These are phyloP conservation scores for Lindbergichthys nudifrons DNA, from an alignment of 2,797 vertebrate species.

Conservation along the genomic window DNA sequence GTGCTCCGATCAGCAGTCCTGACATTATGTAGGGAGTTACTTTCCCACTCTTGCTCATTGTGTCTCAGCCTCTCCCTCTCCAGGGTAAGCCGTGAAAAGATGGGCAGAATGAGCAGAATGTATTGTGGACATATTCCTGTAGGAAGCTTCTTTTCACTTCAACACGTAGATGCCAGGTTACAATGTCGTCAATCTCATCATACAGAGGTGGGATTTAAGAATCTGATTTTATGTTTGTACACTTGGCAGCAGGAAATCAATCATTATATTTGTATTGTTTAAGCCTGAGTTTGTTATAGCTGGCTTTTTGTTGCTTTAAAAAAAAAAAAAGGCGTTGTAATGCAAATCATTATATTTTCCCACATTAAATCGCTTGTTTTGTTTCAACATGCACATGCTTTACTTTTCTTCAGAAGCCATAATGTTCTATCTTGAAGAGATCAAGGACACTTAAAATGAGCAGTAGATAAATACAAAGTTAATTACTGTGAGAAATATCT, in stretches of 20 bases:
- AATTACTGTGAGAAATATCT: background rate
- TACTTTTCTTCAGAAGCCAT: conserved; percentile 10
- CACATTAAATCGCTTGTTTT: background rate
- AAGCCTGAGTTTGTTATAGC: background rate
- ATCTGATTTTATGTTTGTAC: conserved; percentile 14
- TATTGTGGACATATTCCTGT: conserved; percentile 66
- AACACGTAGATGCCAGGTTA: conserved; percentile 48
- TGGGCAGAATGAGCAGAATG: conserved; percentile 67
- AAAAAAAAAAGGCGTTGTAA: background rate
- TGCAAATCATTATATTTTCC: conserved; percentile 10
- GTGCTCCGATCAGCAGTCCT: conserved; percentile 59
- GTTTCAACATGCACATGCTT: conserved; percentile 1
- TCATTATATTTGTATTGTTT: conserved; percentile 3
- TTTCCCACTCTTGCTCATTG: conserved; percentile 20
- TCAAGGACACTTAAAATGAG: background rate
- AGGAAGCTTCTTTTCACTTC: conserved; percentile 66
- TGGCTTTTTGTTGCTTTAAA: background rate
- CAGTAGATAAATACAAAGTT: conserved; percentile 2
- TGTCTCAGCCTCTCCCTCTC: conserved; percentile 42
- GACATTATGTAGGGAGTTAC: conserved; percentile 53
- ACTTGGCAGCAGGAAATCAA: conserved; percentile 7
- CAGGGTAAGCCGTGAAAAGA: conserved; percentile 65
- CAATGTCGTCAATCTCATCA: conserved; percentile 34
- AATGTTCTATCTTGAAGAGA: conserved; percentile 12
- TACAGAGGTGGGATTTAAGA: conserved; percentile 29